These are phyloP conservation scores for Caenorhabditis sp. DNA, from an alignment of 2,888 invertebrate genomes.

Conservation along the genomic window DNA sequence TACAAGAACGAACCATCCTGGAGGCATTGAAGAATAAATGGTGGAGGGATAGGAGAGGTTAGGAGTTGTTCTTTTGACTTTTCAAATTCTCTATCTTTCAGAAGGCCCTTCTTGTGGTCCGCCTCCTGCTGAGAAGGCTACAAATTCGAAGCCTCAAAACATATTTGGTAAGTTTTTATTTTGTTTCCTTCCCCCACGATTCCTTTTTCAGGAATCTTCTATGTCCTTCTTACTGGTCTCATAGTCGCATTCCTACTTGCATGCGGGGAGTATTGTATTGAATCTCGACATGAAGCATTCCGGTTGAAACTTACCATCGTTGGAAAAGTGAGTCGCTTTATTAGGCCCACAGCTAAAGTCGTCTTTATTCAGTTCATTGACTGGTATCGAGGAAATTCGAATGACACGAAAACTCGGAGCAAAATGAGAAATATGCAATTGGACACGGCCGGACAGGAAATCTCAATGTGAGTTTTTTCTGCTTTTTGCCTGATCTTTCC, in stretches of 20 bases:
- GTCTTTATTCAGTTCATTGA: conserved; percentile 69
- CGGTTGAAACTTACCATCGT: conserved; percentile 76
- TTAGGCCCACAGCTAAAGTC: not conserved
- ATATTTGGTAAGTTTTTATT: conserved; percentile 64
- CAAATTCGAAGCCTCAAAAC: conserved; percentile 63
- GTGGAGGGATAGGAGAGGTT: conserved; percentile 79
- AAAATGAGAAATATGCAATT: conserved; percentile 75
- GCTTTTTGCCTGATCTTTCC: conserved; percentile 8
- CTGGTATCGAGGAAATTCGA: conserved; percentile 68
- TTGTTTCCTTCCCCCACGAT: not conserved
- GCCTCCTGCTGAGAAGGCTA: conserved; percentile 52
- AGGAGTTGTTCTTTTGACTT: not conserved
- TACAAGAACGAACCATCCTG: conserved; percentile 81
- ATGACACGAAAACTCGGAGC: conserved; percentile 52
- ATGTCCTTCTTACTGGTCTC: conserved; percentile 80
- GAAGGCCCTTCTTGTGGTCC: conserved; percentile 72
- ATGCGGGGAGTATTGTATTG: conserved; percentile 80
- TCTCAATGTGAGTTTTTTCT: conserved; percentile 50
- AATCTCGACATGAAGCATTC: conserved; percentile 76
- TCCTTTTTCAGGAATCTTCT: conserved; percentile 79
- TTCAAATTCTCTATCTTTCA: conserved; percentile 35
- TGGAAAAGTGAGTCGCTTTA: conserved; percentile 69
- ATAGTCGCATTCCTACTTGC: conserved; percentile 78
- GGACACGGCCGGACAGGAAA: conserved; percentile 73
- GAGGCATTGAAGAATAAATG: conserved; percentile 83